Percentiles rank a stretch among this genome's conserved stretches.
Evolutionary conservation across 2,888 invertebrate species (phyloP).

Genomic region (Pandemis heparana): DNA sequence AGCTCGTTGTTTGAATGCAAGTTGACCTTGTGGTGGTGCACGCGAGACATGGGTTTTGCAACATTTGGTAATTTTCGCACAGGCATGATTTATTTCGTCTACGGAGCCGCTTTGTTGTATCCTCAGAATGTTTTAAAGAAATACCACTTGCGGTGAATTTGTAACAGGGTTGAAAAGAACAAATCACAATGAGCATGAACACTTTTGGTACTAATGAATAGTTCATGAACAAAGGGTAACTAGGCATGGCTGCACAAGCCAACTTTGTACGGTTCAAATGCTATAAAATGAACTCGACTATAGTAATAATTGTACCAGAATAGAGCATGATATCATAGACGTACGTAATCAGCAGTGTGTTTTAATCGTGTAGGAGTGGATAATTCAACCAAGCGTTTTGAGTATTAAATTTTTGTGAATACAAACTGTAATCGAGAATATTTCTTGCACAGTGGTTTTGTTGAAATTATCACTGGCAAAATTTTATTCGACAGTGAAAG

Average conservation of each 20-base stretch:
- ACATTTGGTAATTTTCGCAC: conserved; percentile 79
- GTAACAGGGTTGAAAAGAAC: conserved; percentile 57
- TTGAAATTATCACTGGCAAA: conserved; percentile 1
- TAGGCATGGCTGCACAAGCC: conserved; percentile 64
- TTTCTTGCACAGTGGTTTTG: conserved; percentile 15
- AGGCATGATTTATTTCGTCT: conserved; percentile 75
- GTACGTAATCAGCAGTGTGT: conserved; percentile 65
- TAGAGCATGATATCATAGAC: conserved; percentile 78
- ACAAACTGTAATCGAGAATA: background rate
- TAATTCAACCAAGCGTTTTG: conserved; percentile 42
- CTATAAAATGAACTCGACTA: conserved; percentile 50
- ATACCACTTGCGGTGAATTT: conserved; percentile 78
- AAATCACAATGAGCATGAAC: conserved; percentile 25
- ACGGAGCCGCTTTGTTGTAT: conserved; percentile 66
- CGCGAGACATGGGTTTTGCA: conserved; percentile 64
- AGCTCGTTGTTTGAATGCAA: conserved; percentile 64
- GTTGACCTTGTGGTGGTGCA: conserved; percentile 70
- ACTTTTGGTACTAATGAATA: conserved; percentile 39
- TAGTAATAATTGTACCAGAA: conserved; percentile 66
- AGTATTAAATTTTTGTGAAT: background rate
- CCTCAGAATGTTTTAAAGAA: conserved; percentile 66
- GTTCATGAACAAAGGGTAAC: conserved; percentile 46
- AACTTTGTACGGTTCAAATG: conserved; percentile 61
- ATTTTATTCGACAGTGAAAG: background rate
- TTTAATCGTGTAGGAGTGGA: conserved; percentile 55